Base-by-base conservation (phyloP, 1,140 invertebrate species). In the Oedothorax gibbosus region DNA sequence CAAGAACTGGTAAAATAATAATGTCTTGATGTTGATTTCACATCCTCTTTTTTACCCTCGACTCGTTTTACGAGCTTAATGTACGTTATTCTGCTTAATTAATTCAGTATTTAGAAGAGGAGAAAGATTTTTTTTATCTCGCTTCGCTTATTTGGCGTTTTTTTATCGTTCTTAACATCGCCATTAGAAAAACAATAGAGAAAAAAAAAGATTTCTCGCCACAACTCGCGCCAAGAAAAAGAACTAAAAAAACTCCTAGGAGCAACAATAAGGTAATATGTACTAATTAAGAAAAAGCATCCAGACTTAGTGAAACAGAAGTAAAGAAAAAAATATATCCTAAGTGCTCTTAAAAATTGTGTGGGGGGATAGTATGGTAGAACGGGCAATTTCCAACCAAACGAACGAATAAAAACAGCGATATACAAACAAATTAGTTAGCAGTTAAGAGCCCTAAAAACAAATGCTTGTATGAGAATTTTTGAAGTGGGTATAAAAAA, bases 1-100 rank as follows among this genome's bases (percentile, higher is more conserved):
- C 35, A 35, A 35, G 35, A 35, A 35, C 35, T 35, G 35, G 35
- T 35, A 35, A 35, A 2, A 35, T 35, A 35, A 35, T 35, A 35
- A 35, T 35, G 35, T 35, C 35, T 35, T 35, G 35, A 2, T 35
- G 35, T 35, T 35, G 35, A 35, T 35, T 35, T 35, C 35, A 35
- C 1, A 35, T 35, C 57, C 4, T n/a, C 18, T 12, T 51, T 18
- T 66, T 21, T 49, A n/a, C 51, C 60, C 62, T n/a, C 54, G 50
- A 35, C 81, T 68, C 81, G 56, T 84, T 84, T 84, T 84, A 76
- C 80, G 71, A 84, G 69, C 81, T 84, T 82, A 84, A 84, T 84
- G 81, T 76, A 72, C 72, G 75, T 84, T 84, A 84, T 84, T 84
- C 81, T 76, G 81, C 81, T 84, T 84, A 84, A 84, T 84, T 84